Percentiles rank a stretch among this genome's conserved stretches.
phyloP scores from a whole-genome alignment of 2,797 vertebrate species.

The Sandelia bainsii region DNA sequence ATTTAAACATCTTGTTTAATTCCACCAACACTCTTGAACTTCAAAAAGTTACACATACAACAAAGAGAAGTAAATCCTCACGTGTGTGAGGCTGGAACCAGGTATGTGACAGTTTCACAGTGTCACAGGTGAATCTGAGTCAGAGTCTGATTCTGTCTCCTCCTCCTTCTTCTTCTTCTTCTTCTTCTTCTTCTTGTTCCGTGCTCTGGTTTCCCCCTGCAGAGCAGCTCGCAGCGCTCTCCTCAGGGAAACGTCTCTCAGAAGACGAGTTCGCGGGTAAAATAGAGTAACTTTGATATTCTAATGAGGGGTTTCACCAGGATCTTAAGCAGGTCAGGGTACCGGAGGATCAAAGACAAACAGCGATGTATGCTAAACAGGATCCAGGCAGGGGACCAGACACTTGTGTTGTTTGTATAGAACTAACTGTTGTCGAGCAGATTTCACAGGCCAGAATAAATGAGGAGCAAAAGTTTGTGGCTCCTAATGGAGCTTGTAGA shows the following conservation, averaged over 20 bases:
- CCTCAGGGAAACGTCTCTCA: constrained; percentile 29
- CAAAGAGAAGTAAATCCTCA: no score
- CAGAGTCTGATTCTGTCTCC: not conserved
- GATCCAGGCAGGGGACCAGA: constrained; percentile 14
- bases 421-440: constrained; percentile 47
- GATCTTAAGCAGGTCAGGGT: constrained; percentile 65
- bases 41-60: no score
- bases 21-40: no score
- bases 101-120: no score
- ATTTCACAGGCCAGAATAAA: constrained; percentile 32
- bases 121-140: no score
- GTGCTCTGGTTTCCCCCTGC: constrained; percentile 9
- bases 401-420: constrained; percentile 25
- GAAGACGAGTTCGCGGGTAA: constrained; percentile 45
- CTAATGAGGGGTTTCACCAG: constrained; percentile 57
- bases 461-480: constrained; percentile 13
- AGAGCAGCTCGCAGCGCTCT: constrained; percentile 21
- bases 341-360: constrained; percentile 61
- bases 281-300: constrained; percentile 69
- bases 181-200: constrained; percentile 9
- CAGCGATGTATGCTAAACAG: constrained; percentile 48
- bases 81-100: no score
- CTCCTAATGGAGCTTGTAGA: not conserved
- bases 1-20: no score
- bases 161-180: not conserved